Base-by-base conservation (phyloP, 2,888 invertebrate genomes). In the Drosophila planitibia region DNA sequence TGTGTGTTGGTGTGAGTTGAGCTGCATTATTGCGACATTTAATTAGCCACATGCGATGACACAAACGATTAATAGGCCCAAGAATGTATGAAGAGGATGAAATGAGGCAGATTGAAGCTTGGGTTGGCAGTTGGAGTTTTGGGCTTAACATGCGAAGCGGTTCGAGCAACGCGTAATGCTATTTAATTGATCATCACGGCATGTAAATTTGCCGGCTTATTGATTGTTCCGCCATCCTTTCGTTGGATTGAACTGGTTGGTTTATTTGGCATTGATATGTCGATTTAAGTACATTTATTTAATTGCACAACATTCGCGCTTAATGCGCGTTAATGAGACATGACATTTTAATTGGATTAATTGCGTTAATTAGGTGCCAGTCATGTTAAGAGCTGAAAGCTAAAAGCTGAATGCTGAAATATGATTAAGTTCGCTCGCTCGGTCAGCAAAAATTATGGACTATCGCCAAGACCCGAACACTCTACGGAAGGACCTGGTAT, bases 341-440 rank as follows among this genome's bases (percentile, higher is more conserved):
- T 87, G 89, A 85, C 87, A 84, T 87, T 89, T 89, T 86, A 87
- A 87, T 87, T 87, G 89, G 89, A 89, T 87, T 86, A 87, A 89
- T 84, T 89, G 83, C 79, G 73, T 78, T 85, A 84, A 89, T 87
- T 87, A 79, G 86, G 89, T 84, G 82, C 63, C 55, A 71, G 86
- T 47, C 44, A 71, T 39, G 60, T 14, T 44, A 53, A 60, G 52
- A 64, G 60, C 62, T 44, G 55, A 66, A 66, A 66, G 69, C 76
- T 64, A 52, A 61, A 53, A 57, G 41, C 66, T 54, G 55, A 54
- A 41, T 32, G 52, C 30, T 41, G 28, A 58, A 74, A 68, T 67
- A 77, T 82, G 84, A 79, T 84, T 82, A 68, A 79, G 71, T 74
- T 74, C 54, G 25, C 16, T 37, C 25, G 47, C 49, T 61, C 32